Base-by-base conservation (phyloP, 2,888 invertebrate species). In the Dicycla oo region DNA sequence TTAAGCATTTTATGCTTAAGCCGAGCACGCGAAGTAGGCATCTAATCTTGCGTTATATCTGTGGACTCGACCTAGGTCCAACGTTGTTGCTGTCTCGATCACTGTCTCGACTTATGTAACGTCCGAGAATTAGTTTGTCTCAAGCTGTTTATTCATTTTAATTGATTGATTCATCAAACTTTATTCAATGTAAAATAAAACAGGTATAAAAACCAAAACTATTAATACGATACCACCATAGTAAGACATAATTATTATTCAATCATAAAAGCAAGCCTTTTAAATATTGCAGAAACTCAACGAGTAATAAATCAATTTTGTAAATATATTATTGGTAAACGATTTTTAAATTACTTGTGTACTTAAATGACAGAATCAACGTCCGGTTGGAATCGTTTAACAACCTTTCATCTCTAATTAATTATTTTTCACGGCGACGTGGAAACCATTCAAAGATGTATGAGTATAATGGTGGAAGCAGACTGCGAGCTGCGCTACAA, bases 331-430 rank as follows among this genome's bases (percentile, higher is more conserved):
- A 78, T 61, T 68, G 72, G 75, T 71, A 68, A 83, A 73, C 80
- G 74, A 65, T 84, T 81, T 81, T 84, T 75, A 75, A 83, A 83
- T 74, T 81, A 74, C 84, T 78, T 26, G 81, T 75, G 64, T 75
- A 78, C 69, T 76, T 72, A 82, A 78, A 80, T 73, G 74, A 80
- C 84, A 76, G 69, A 80, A 79, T 78, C 74, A 80, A 70, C 70
- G 70, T 77, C 68, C 73, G 56, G 72, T 75, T 72, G 79, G 76
- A 73, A 82, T 82, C 85, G 77, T 70, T 86, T 86, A 75, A 81
- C 84, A 86, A 76, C 85, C 84, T 87, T 87, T 87, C 82, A 87
- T 83, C 78, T 80, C 8, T 38, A 38, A 84, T 87, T 87, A 88
- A 89, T 88, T 88, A 87, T 86, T 87, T 85, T 85, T 80, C 83